Percentiles rank a stretch among this genome's conserved stretches.
phyloP scores from a whole-genome alignment of 23 tunicate genomes.

The Trididemnum miniatum region DNA sequence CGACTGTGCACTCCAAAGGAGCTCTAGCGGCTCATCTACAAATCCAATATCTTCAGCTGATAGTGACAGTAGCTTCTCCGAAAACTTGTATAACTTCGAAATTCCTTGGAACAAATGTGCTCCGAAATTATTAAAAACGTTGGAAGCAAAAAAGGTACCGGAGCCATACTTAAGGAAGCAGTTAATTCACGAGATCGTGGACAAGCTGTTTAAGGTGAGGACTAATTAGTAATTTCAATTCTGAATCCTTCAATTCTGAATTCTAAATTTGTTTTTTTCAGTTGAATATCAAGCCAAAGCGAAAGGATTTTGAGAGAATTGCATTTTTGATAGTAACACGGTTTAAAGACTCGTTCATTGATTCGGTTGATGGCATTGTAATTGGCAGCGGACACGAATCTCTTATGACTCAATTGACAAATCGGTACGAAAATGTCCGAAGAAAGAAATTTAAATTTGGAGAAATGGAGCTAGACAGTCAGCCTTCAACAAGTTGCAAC shows the following conservation, averaged over 20 bases:
- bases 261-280: neutral
- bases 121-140: neutral
- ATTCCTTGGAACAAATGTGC: neutral
- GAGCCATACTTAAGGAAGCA: neutral
- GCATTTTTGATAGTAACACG: neutral
- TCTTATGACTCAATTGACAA: neutral
- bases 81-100: neutral
- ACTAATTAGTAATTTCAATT: no score
- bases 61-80: neutral
- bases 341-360: neutral
- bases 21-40: neutral
- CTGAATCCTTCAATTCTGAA: neutral
- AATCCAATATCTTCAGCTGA: neutral
- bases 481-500: neutral
- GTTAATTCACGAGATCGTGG: neutral
- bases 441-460: neutral
- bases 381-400: neutral
- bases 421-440: neutral
- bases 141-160: neutral
- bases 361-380: neutral
- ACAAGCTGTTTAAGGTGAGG: neutral
- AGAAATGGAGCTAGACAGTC: neutral
- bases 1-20: neutral
- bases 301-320: neutral
- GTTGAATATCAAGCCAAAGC: neutral